These are phyloP conservation scores for Tiaroga cobitis DNA, from an alignment of 2,797 vertebrate genomes.

Conservation along the genomic window DNA sequence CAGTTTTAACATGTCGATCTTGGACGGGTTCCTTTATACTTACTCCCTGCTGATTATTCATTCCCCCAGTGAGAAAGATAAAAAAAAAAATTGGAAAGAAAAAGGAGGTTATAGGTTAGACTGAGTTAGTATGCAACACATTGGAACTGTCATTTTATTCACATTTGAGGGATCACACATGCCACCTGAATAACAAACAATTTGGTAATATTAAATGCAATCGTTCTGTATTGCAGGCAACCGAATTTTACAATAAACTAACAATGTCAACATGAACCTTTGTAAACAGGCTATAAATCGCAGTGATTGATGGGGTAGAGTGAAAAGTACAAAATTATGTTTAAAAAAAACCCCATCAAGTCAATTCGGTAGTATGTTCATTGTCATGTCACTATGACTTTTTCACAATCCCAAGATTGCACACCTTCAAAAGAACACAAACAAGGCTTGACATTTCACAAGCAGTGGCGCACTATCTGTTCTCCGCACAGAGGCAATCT, in stretches of 20 bases:
- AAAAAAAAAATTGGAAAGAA: slow-evolving; percentile 45
- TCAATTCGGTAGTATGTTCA: neutral
- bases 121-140: neutral
- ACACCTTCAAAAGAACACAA: neutral
- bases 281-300: neutral
- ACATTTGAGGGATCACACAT: neutral
- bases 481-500: neutral
- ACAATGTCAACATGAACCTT: neutral
- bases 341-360: neutral
- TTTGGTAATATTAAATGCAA: neutral
- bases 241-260: neutral
- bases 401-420: neutral
- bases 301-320: neutral
- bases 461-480: neutral
- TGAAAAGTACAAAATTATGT: neutral
- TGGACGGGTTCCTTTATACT: slow-evolving; percentile 39
- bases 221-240: neutral
- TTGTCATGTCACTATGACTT: neutral
- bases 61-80: slow-evolving; percentile 18
- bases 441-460: neutral
- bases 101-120: slow-evolving; percentile 47
- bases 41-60: slow-evolving; percentile 49
- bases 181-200: neutral
- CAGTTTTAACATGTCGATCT: neutral
- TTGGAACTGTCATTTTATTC: neutral